Base-by-base conservation (phyloP, 2,888 invertebrate genomes). In the Oasisia sp. region DNA sequence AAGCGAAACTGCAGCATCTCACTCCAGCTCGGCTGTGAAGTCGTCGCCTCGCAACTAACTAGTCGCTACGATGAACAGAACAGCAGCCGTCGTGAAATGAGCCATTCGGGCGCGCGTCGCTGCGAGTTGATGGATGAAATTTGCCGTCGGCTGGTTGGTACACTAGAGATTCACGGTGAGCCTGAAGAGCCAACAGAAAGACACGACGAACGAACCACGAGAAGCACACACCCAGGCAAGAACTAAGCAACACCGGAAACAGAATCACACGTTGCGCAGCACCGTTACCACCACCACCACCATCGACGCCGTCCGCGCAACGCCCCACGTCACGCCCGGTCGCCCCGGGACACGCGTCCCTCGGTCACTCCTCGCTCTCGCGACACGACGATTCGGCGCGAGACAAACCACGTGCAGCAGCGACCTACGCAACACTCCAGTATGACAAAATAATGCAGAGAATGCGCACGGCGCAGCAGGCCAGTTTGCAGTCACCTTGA, bases 161-260 rank as follows among this genome's bases (percentile, higher is more conserved):
- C 74, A 74, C n/a, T 38, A 38, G 74, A 74, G 74, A 74, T 74
- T 74, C 74, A 19, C n/a, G 74, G 74, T 74, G 27, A 74, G 74
- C 74, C 74, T 14, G 74, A 74, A 74, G 27, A 74, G 74, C 74
- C 74, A 74, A 74, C 74, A 74, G 74, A 74, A 74, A 74, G 74
- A 74, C 74, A 74, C n/a, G 74, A 74, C 27, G 74, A 74, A 74
- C 74, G 74, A 74, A 74, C 27, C 74, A 74, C 74, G n/a, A 74
- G 74, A 74, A 74, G 74, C 74, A 74, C 74, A 74, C 74, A 74
- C 74, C 74, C 74, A 74, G 74, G 74, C 74, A 74, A 74, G 74
- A 74, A 74, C 74, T 74, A 74, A 74, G 74, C 74, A 74, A 74
- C 74, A 74, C 27, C n/a, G 27, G 74, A 74, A 74, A 19, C 27